Evolutionary conservation across 2,113 vertebrate genomes (phyloP).

Genomic region (Bungarus multicinctus): DNA sequence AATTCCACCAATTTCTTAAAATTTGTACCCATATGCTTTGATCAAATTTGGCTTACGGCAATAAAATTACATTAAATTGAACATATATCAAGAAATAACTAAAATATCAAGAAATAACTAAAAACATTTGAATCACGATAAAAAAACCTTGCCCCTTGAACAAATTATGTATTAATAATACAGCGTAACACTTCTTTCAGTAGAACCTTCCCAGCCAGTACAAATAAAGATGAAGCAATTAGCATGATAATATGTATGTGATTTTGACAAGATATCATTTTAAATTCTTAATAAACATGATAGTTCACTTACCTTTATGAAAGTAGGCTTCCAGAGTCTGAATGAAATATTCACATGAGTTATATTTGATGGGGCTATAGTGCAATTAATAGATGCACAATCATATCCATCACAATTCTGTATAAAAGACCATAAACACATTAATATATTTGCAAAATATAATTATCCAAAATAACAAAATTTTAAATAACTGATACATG

Average conservation of each 20-base stretch:
- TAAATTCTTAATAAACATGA: accelerated
- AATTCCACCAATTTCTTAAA: background rate
- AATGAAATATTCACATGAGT: conserved; percentile 86
- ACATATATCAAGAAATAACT: background rate
- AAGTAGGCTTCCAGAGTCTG: conserved; percentile 89
- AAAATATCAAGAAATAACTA: background rate
- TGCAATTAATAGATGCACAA: conserved; percentile 76
- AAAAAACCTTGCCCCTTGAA: background rate
- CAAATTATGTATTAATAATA: background rate
- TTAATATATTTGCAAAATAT: background rate
- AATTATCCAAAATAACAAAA: background rate
- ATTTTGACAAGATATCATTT: background rate
- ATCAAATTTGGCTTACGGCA: background rate
- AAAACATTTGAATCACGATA: background rate
- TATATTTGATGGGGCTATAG: conserved; percentile 64
- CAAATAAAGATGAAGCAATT: background rate
- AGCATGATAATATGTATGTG: background rate
- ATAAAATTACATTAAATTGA: background rate
- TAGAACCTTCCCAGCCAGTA: background rate
- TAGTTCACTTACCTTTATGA: conserved; percentile 79
- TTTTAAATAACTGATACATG: background rate
- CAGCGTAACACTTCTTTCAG: background rate
- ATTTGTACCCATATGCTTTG: background rate
- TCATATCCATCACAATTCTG: conserved; percentile 78
- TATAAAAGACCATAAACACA: conserved; percentile 33